phyloP scores from a whole-genome alignment of 2,797 vertebrate species.

The Propithecus deckenii region DNA sequence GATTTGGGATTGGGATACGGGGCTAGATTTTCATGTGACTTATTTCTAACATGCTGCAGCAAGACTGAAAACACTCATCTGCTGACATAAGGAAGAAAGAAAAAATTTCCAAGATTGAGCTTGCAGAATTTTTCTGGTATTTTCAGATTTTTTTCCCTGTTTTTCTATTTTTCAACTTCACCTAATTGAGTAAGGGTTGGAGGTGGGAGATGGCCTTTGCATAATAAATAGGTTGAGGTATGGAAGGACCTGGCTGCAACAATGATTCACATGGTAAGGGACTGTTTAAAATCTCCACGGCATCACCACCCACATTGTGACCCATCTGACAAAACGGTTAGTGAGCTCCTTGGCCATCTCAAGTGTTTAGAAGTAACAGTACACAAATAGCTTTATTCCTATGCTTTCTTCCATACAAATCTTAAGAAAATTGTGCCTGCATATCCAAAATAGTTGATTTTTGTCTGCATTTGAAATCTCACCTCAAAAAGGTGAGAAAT shows the following conservation, averaged over 20 bases:
- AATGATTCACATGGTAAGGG: slow-evolving; percentile 82
- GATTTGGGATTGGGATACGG: neutral
- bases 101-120: slow-evolving; percentile 42
- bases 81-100: slow-evolving; percentile 31
- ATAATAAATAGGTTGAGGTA: slow-evolving; percentile 43
- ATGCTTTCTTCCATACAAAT: neutral
- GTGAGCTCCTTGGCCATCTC: slow-evolving; percentile 44
- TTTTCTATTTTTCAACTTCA: slow-evolving; percentile 32
- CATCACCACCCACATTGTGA: slow-evolving; percentile 28
- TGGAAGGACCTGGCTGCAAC: slow-evolving; percentile 50
- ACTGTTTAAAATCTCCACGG: slow-evolving; percentile 83
- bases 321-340: slow-evolving; percentile 74
- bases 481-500: slow-evolving; percentile 35
- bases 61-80: slow-evolving; percentile 62
- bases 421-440: slow-evolving; percentile 30
- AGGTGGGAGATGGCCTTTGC: neutral
- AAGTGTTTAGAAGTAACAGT: slow-evolving; percentile 45
- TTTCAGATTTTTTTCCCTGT: slow-evolving; percentile 23
- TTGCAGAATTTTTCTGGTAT: slow-evolving; percentile 48
- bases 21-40: slow-evolving; percentile 63
- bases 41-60: slow-evolving; percentile 60
- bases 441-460: slow-evolving; percentile 36
- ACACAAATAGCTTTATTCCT: slow-evolving; percentile 22
- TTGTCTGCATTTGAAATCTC: slow-evolving; percentile 52
- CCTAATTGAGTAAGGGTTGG: slow-evolving; percentile 51